Conservation (phyloP, 2,113 vertebrate genomes). For the Argyrosomus japonicus region DNA sequence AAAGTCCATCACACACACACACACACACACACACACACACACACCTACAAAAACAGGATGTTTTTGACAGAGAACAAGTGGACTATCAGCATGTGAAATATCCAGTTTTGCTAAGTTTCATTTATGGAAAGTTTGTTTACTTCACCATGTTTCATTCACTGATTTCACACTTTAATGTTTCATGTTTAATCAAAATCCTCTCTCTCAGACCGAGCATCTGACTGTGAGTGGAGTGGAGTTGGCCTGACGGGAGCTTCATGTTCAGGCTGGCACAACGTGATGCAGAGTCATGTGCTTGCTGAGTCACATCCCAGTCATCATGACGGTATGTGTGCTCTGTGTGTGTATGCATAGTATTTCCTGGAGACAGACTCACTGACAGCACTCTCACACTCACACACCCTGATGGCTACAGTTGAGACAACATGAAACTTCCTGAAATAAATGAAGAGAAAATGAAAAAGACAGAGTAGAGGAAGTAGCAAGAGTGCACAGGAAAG, state of each 20-base stretch:
- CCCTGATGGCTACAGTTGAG: background rate
- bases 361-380: background rate
- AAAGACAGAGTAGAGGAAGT: background rate
- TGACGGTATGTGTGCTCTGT: background rate
- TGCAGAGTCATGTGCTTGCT: slow-evolving; percentile 68
- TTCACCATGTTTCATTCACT: background rate
- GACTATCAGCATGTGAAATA: background rate
- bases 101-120: background rate
- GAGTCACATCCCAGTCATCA: slow-evolving; percentile 59
- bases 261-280: slow-evolving; percentile 17
- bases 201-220: too few relatives aligned
- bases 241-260: background rate
- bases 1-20: slow-evolving; percentile 29
- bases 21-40: background rate
- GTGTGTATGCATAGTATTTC: background rate
- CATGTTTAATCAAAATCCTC: background rate
- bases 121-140: too few relatives aligned
- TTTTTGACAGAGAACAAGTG: background rate
- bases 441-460: background rate
- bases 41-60: background rate
- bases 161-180: background rate
- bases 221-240: background rate
- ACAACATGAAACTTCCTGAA: background rate
- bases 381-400: background rate
- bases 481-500: background rate